A percentile compares a stretch with the other conserved stretches of the same genome.
Evolutionary conservation across 1,140 invertebrate species (phyloP).

Genomic region (Teleopsis dalmanni): DNA sequence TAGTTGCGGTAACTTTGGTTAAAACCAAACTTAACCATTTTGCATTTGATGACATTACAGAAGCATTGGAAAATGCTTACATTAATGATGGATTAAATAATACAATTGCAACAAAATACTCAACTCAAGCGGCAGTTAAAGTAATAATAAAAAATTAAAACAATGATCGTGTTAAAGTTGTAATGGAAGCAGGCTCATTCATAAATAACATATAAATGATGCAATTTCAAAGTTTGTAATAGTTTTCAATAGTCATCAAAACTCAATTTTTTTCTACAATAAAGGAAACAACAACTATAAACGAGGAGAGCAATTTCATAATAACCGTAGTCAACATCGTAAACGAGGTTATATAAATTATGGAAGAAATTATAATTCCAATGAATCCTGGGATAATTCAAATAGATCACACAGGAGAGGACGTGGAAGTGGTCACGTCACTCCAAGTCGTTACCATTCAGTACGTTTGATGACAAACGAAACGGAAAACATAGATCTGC

Average conservation of each 20-base stretch:
- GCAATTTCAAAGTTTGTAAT: slow-evolving; percentile 12
- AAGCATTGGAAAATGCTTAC: background rate
- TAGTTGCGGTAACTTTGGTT: background rate
- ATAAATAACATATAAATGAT: slow-evolving; percentile 11
- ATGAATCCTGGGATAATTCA: too few species aligned
- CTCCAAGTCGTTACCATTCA: background rate
- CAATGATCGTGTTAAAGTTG: slow-evolving; percentile 12
- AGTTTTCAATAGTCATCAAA: slow-evolving; percentile 12
- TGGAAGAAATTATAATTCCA: background rate
- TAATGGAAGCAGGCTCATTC: slow-evolving; percentile 13
- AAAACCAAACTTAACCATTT: background rate
- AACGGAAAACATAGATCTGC: background rate
- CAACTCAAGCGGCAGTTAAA: background rate
- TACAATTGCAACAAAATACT: background rate
- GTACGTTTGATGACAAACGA: background rate
- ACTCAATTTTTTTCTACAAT: background rate
- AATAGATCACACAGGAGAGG: too few species aligned
- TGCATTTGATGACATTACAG: slow-evolving; percentile 4
- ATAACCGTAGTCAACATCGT: background rate
- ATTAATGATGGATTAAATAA: background rate
- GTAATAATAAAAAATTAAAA: slow-evolving; percentile 10
- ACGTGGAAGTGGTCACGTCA: background rate
- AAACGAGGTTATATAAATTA: background rate
- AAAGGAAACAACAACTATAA: background rate
- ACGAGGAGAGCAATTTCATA: background rate